Evolutionary conservation across 1,140 invertebrate genomes (phyloP), one percentile per base, ranked within the genome.

Genomic region (Brachionus rubens): DNA sequence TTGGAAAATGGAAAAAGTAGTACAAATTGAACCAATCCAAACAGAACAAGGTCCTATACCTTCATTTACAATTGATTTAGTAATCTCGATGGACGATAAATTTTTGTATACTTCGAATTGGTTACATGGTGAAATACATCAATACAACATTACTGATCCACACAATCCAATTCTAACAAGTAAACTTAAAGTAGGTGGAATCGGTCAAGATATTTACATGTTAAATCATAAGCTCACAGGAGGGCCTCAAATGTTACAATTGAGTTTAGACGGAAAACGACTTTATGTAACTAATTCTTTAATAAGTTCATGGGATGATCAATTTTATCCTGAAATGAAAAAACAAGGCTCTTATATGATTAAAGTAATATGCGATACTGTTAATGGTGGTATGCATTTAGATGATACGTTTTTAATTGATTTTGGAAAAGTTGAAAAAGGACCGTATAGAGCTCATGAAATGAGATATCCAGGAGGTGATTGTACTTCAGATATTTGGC

Each of bases 401-500:
- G 92, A 98, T 83, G 82, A 89, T 72, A 85, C 94, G 78, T 98
- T 98, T 82, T 83, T 95, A 2, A 89, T 98, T 10, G 92, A 98
- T 85, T 98, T 97, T 86, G 93, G 91, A n/a, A 85, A 88, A 26
- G 92, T 95, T 81, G 92, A 92, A 19, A 88, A 90, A 81, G 95
- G 94, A 5, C 91, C 95, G 24, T 87, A 91, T 2, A 82, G 97
- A 41, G 92, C 94, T 12, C 96, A 99, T 84, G 96, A 99, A 86
- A 94, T 96, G 87, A 90, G 95, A 87, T 87, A 86, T 83, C 93
- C 93, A 5, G 93, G 93, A 41, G 95, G 95, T 46, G 95, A 98
- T 83, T 97, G 94, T 80, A 95, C 93, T 6, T 96, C 94, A 0
- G 95, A 98, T 80, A 97, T 98, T 85, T 98, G 92, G 92, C 12